These are phyloP conservation scores for Phrynocephalus versicolor DNA, from an alignment of 2,113 vertebrate species.

Conservation along the genomic window DNA sequence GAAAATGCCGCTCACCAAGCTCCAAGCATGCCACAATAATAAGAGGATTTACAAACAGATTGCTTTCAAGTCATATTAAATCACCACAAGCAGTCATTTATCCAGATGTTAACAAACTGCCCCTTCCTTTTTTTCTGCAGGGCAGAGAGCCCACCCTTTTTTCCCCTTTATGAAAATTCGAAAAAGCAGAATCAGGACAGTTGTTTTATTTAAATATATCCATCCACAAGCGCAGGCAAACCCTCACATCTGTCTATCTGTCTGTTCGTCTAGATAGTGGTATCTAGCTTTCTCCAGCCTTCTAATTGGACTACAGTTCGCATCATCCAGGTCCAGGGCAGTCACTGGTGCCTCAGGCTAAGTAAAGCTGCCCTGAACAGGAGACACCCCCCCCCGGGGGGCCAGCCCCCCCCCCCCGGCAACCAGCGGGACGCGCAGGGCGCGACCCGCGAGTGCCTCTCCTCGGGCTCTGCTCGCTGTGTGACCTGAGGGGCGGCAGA, in stretches of 20 bases:
- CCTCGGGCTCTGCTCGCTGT: background rate
- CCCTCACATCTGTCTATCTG: background rate
- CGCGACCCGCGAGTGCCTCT: too few relatives aligned
- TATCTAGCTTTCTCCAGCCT: background rate
- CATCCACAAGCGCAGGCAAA: background rate
- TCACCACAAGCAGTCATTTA: slow-evolving; percentile 53
- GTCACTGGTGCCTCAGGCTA: background rate
- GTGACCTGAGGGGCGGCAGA: background rate
- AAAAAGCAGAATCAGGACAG: background rate
- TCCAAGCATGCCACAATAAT: slow-evolving; percentile 57
- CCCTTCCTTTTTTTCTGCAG: background rate
- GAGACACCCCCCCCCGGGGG: too few relatives aligned
- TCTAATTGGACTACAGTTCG: background rate
- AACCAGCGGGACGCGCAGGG: background rate
- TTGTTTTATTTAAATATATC: background rate
- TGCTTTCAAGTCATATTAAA: slow-evolving; percentile 50
- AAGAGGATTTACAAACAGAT: slow-evolving; percentile 62
- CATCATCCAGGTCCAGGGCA: background rate
- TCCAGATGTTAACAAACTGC: slow-evolving; percentile 33
- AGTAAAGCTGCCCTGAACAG: too few relatives aligned
- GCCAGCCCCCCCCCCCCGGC: too few relatives aligned
- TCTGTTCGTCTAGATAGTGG: background rate
- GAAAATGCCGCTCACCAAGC: slow-evolving; percentile 21
- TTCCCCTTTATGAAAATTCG: background rate
- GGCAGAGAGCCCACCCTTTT: background rate